These are phyloP conservation scores for Neocloeon triangulifer DNA, from an alignment of 1,140 invertebrate genomes.

Conservation along the genomic window DNA sequence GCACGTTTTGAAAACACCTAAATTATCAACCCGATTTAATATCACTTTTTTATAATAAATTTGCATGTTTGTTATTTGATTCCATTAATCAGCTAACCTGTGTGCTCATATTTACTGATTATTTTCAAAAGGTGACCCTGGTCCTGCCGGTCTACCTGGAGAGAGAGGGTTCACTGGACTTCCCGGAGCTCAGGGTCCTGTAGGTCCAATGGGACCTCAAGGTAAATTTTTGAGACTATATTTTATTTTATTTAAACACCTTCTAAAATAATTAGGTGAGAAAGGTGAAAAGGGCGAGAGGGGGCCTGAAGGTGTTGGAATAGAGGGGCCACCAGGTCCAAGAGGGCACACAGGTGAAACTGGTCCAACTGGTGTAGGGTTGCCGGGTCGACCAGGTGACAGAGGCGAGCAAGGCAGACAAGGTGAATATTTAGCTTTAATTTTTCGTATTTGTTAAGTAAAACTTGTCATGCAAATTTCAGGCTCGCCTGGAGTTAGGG, in stretches of 20 bases:
- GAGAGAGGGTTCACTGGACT: constrained; percentile 39
- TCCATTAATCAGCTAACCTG: not conserved
- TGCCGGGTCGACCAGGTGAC: constrained; percentile 30
- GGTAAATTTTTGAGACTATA: too few relatives aligned
- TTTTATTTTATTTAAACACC: too few relatives aligned
- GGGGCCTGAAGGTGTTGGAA: constrained; percentile 37
- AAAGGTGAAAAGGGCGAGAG: constrained; percentile 48
- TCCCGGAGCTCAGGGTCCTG: constrained; percentile 28
- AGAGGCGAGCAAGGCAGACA: constrained; percentile 36
- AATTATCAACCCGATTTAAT: too few relatives aligned
- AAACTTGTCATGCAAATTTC: constrained; percentile 2
- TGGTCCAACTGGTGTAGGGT: constrained; percentile 33
- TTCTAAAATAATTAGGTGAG: too few relatives aligned
- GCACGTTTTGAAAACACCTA: too few relatives aligned
- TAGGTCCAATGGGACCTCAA: constrained; percentile 27
- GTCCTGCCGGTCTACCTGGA: constrained; percentile 22
- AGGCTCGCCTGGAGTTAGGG: constrained; percentile 23
- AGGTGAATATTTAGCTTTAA: constrained; percentile 18
- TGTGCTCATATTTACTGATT: not conserved
- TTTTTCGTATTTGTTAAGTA: not conserved
- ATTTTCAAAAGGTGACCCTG: constrained; percentile 21
- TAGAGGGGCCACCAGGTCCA: constrained; percentile 40
- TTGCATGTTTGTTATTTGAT: not conserved
- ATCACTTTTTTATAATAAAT: constrained; percentile 1
- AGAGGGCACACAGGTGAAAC: constrained; percentile 34